Evolutionary conservation across 2,113 vertebrate species (phyloP).

Genomic region (Carassius auratus): DNA sequence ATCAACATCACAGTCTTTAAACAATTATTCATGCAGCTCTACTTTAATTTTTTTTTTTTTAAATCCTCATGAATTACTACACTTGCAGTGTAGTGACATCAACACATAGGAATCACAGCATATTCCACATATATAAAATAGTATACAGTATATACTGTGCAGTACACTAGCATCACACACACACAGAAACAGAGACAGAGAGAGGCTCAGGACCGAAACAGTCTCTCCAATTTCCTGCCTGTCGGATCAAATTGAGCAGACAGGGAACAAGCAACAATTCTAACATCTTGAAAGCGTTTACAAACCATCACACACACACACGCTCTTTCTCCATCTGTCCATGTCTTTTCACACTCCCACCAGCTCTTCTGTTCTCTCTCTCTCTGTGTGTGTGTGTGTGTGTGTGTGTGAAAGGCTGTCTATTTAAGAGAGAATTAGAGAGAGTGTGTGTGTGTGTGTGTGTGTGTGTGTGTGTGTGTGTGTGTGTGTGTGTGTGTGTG

Average conservation of each 20-base stretch:
- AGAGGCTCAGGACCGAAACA: slow-evolving; percentile 24
- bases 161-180: background rate
- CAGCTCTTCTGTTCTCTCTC: background rate
- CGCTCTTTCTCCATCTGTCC: background rate
- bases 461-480: background rate
- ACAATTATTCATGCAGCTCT: too few relatives aligned
- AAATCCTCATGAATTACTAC: too few relatives aligned
- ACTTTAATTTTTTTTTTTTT: too few relatives aligned
- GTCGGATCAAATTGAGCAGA: slow-evolving; percentile 54
- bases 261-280: slow-evolving; percentile 51
- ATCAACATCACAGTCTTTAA: too few relatives aligned
- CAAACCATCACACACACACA: background rate
- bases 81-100: too few relatives aligned
- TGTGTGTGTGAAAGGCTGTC: background rate
- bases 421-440: background rate
- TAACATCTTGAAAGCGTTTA: slow-evolving; percentile 53
- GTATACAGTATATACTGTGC: background rate
- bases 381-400: background rate
- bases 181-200: background rate
- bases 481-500: background rate
- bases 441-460: background rate
- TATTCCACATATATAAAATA: too few relatives aligned
- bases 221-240: slow-evolving; percentile 57
- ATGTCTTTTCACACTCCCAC: slow-evolving; percentile 4
- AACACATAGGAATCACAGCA: too few relatives aligned